Evolutionary conservation across 2,888 invertebrate species (phyloP).

Genomic region (Scaptomyza tumidula): DNA sequence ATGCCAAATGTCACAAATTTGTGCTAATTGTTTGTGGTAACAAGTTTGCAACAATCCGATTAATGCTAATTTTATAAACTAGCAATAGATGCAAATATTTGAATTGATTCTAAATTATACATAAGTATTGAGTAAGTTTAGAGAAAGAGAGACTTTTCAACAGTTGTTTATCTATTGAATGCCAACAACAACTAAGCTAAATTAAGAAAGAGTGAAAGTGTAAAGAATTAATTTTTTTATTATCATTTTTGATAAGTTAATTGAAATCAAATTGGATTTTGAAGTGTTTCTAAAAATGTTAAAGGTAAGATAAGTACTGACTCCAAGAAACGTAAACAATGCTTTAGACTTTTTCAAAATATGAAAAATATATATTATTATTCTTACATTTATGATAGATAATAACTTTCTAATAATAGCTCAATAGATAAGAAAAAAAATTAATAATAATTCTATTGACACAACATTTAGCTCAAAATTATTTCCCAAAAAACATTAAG

Average conservation of each 20-base stretch:
- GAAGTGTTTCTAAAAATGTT: not conserved
- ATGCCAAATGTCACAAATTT: slow-evolving; percentile 55
- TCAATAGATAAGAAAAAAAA: not conserved
- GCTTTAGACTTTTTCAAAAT: no score
- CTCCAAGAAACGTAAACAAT: not conserved
- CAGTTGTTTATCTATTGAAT: slow-evolving; percentile 9
- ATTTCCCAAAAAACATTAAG: not conserved
- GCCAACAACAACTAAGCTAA: not conserved
- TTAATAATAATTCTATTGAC: no score
- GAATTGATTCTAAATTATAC: not conserved
- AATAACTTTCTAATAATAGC: not conserved
- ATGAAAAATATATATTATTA: no score
- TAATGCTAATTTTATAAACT: slow-evolving; percentile 37
- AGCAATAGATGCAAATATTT: slow-evolving; percentile 22
- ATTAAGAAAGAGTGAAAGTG: not conserved
- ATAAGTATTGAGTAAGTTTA: not conserved
- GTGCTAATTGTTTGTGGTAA: slow-evolving; percentile 58
- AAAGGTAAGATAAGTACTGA: no score
- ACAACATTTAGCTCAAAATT: no score
- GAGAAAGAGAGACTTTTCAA: not conserved
- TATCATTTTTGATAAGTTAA: not conserved
- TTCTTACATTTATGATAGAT: no score
- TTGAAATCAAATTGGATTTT: not conserved
- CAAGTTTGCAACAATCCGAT: slow-evolving; percentile 20
- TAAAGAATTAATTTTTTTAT: not conserved